Evolutionary conservation across 2,113 vertebrate species (phyloP).

Genomic region (Probosciger aterrimus): DNA sequence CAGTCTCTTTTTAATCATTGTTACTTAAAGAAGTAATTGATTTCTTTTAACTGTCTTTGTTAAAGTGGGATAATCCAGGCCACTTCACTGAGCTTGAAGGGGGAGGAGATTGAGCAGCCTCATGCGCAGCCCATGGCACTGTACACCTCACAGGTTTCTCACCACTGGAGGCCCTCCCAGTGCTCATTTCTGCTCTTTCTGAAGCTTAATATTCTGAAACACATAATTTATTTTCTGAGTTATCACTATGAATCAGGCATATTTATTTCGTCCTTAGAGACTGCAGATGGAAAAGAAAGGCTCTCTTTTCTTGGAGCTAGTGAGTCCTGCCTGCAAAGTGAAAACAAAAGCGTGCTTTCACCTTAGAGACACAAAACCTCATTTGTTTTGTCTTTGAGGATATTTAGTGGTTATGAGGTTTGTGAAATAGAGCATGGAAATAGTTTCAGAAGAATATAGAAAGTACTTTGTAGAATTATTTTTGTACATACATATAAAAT

Average conservation of each 20-base stretch:
- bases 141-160: background rate
- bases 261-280: background rate
- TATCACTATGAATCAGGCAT: background rate
- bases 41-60: background rate
- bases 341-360: background rate
- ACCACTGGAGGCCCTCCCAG: background rate
- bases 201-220: background rate
- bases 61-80: background rate
- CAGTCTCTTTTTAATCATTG: background rate
- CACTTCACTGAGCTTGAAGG: background rate
- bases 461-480: background rate
- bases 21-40: background rate
- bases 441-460: background rate
- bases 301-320: background rate
- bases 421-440: background rate
- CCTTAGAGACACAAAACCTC: background rate
- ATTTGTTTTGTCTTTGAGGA: background rate
- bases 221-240: background rate
- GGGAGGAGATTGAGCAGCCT: background rate
- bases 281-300: background rate
- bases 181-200: background rate
- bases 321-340: background rate
- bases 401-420: background rate
- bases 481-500: background rate
- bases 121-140: fast-evolving